These are phyloP conservation scores for Chloromyia formosa DNA, from an alignment of 2,888 invertebrate species.

Conservation along the genomic window DNA sequence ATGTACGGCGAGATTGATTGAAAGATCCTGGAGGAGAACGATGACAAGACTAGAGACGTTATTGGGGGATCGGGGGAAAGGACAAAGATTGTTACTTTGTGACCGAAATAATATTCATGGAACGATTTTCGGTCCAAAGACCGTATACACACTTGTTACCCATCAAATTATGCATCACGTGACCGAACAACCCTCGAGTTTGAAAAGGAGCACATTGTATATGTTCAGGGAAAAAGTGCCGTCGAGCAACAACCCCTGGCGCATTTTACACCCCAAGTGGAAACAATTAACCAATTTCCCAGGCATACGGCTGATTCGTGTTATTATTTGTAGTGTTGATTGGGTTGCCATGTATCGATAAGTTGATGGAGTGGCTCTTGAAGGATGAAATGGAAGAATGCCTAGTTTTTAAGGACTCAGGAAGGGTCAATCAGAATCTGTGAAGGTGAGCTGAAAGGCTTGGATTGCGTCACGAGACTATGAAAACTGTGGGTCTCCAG, in stretches of 20 bases:
- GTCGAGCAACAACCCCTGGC: conserved; percentile 20
- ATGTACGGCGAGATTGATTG: no score
- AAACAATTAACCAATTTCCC: conserved; percentile 55
- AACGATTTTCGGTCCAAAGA: neutral
- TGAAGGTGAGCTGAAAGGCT: no score
- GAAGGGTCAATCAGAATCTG: no score
- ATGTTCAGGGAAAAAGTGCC: no score
- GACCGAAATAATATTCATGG: neutral
- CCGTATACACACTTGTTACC: conserved; percentile 53
- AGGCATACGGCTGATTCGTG: conserved; percentile 29
- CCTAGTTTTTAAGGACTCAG: no score
- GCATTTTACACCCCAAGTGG: conserved; percentile 53
- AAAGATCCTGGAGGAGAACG: neutral
- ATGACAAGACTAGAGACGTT: neutral
- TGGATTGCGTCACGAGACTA: no score
- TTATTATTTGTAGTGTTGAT: neutral
- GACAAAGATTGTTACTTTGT: neutral
- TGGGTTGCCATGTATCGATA: conserved; percentile 15
- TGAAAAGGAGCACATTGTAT: conserved; percentile 45
- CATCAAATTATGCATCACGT: conserved; percentile 56
- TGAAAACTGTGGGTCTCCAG: no score
- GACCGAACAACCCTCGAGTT: conserved; percentile 51
- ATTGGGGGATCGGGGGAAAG: neutral
- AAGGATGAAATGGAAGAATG: no score
- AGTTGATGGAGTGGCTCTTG: no score